phyloP scores from a whole-genome alignment of 2,113 vertebrate species.

The Phaetusa simplex region DNA sequence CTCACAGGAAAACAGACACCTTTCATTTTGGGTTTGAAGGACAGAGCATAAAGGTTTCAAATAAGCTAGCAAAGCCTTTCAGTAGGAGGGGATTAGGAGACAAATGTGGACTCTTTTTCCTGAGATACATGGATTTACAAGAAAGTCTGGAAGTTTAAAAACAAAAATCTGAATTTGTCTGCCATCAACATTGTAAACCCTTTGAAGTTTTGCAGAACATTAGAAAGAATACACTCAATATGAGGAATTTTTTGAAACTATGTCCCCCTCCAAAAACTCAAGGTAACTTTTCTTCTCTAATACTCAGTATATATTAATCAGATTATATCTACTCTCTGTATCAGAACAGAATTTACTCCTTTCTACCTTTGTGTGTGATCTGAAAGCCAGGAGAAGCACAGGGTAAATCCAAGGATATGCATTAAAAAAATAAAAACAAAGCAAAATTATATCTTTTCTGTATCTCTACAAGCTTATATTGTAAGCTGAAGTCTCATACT shows the following conservation, averaged over 20 bases:
- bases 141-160: not conserved
- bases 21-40: not conserved
- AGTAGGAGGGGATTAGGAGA: not conserved
- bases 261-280: not conserved
- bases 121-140: not conserved
- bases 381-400: not conserved
- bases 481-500: not conserved
- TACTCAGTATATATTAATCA: not conserved
- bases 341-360: not conserved
- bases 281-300: not conserved
- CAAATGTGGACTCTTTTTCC: not conserved
- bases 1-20: not conserved
- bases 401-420: not conserved
- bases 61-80: not conserved
- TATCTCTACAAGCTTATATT: not conserved
- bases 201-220: not conserved
- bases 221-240: not conserved
- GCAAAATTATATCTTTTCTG: not conserved
- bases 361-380: not conserved
- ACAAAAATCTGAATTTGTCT: not conserved
- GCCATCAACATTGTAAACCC: not conserved
- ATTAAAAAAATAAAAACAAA: not conserved
- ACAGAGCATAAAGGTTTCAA: not conserved
- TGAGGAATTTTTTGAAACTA: not conserved
- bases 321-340: not conserved